Evolutionary conservation across 2,797 vertebrate species (phyloP), one percentile per base, ranked within the genome.

Genomic region (Pagetopsis macropterus): DNA sequence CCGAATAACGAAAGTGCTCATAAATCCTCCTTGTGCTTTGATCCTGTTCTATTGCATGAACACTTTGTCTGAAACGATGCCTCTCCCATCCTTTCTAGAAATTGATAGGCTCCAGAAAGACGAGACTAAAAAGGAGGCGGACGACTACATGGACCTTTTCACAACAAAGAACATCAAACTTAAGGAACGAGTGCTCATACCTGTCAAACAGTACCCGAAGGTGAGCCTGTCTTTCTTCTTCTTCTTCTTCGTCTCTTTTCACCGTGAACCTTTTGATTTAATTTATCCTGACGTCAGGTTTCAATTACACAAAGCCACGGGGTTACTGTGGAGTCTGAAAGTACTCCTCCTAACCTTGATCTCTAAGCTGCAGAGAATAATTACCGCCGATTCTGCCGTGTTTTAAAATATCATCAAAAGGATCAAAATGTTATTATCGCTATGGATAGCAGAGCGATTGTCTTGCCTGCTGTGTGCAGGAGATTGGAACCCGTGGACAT

Each of bases 121-220:
- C 0, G 97, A 99, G 44, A 90, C 94, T 14, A 98, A 98, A 91
- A 98, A 98, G 91, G 97, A 99, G 91, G 90, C 95, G 0, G 97
- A 98, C 72, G 89, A 94, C 48, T 99, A 98, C 90, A 89, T 99
- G 96, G 98, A 99, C 92, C 96, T 99, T 79, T 98, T 99, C 93
- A 97, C 97, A 76, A 96, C 96, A 73, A 98, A 98, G 93, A 98
- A 98, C 77, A 97, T 99, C 95, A 99, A 99, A 70, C 95, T 99
- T 81, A 99, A 99, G 88, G 97, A 99, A 69, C 95, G 97, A 19
- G 96, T 99, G 76, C 95, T 99, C 89, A 99, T 99, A 86, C 98
- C 98, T 62, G 96, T 99, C 84, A 98, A 98, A 84, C 96, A 98
- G 84, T 98, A 99, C 87, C 98, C 98, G 19, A 99, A 97, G 96